Conservation (phyloP, 2,797 vertebrate species). For the Acipenser transmontanus region DNA sequence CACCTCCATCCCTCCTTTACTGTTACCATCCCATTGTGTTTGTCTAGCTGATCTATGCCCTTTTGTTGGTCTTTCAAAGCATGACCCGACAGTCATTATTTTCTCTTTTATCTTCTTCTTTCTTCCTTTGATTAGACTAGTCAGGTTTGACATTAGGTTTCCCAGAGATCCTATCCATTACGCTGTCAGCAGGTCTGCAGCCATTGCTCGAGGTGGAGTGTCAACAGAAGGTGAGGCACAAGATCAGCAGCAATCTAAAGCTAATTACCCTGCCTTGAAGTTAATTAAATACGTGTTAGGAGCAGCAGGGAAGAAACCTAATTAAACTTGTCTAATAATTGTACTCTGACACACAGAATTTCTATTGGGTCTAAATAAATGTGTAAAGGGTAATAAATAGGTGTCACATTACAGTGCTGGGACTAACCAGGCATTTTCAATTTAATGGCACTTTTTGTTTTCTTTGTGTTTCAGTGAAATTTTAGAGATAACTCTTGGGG, state of each 20-base stretch:
- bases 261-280: slow-evolving; percentile 79
- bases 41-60: slow-evolving; percentile 65
- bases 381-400: slow-evolving; percentile 37
- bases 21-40: slow-evolving; percentile 61
- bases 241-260: slow-evolving; percentile 70
- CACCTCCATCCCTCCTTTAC: slow-evolving; percentile 39
- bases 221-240: slow-evolving; percentile 77
- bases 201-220: slow-evolving; percentile 53
- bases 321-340: slow-evolving; percentile 83
- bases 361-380: slow-evolving; percentile 62
- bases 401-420: slow-evolving; percentile 3
- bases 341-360: slow-evolving; percentile 67
- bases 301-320: slow-evolving; percentile 76
- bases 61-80: slow-evolving; percentile 69
- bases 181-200: slow-evolving; percentile 63
- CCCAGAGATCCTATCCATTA: slow-evolving; percentile 86
- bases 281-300: slow-evolving; percentile 86
- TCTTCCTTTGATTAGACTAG: slow-evolving; percentile 75
- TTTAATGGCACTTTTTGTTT: too few species aligned
- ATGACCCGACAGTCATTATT: slow-evolving; percentile 74
- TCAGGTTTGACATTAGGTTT: slow-evolving; percentile 77
- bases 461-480: too few species aligned
- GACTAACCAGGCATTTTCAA: background rate
- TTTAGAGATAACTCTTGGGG: too few species aligned
- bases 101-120: slow-evolving; percentile 76